phyloP scores from a whole-genome alignment of 2,113 vertebrate species.

The Gobius niger region DNA sequence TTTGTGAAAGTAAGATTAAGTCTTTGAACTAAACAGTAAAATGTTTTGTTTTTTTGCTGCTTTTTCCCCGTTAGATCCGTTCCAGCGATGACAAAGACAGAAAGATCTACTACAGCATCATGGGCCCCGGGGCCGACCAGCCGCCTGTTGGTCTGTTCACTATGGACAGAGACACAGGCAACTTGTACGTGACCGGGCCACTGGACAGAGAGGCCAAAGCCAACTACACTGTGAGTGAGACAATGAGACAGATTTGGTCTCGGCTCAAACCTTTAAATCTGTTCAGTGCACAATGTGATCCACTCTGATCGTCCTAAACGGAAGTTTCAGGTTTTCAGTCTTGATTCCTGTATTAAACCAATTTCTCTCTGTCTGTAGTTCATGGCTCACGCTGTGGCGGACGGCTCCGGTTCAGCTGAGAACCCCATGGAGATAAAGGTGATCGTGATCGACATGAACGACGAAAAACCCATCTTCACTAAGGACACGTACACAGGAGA shows the following conservation, averaged over 20 bases:
- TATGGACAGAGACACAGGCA: conserved; percentile 36
- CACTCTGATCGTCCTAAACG: too few species aligned
- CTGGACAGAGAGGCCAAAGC: conserved; percentile 65
- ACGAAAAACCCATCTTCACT: conserved; percentile 70
- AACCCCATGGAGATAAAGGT: conserved; percentile 60
- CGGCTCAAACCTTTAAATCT: too few species aligned
- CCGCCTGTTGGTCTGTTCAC: conserved; percentile 57
- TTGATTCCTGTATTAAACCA: neutral
- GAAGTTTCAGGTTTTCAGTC: too few species aligned
- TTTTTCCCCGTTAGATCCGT: conserved; percentile 61
- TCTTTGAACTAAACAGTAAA: neutral
- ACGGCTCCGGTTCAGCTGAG: conserved; percentile 7
- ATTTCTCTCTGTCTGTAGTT: conserved; percentile 52
- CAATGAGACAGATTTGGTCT: too few species aligned
- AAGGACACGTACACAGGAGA: conserved; percentile 55
- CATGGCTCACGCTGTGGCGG: conserved; percentile 33
- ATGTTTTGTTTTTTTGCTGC: neutral
- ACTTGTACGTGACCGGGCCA: conserved; percentile 51
- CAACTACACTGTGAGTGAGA: conserved; percentile 14
- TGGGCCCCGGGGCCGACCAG: conserved; percentile 65
- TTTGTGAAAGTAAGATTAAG: neutral
- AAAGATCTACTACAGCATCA: conserved; percentile 63
- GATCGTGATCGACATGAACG: conserved; percentile 69
- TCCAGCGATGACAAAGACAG: conserved; percentile 33
- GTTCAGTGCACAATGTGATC: too few species aligned